Conservation (phyloP, 2,888 invertebrate species). For the Ormyrus rosae region DNA sequence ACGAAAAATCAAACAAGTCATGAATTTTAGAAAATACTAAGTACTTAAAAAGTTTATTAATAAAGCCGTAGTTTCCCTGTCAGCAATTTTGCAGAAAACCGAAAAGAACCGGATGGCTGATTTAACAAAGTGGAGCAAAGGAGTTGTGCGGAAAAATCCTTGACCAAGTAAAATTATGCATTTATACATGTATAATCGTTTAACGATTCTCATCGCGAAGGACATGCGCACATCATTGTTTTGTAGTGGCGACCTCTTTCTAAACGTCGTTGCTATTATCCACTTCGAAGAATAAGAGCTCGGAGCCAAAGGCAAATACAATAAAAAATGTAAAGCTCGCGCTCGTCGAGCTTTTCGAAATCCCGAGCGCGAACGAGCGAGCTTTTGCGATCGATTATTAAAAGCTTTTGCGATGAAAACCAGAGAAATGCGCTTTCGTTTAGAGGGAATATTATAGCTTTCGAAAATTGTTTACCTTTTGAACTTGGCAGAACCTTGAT, state of each 20-base stretch:
- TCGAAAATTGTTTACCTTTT: too few species aligned
- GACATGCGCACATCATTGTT: slow-evolving; percentile 47
- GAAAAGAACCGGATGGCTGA: neutral
- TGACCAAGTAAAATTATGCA: slow-evolving; percentile 35
- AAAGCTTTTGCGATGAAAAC: too few species aligned
- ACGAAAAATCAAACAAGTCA: too few species aligned
- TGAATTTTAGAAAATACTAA: too few species aligned
- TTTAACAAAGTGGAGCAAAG: slow-evolving; percentile 3
- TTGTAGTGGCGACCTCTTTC: slow-evolving; percentile 45
- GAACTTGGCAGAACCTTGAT: too few species aligned
- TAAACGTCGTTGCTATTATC: slow-evolving; percentile 32
- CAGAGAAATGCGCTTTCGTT: too few species aligned
- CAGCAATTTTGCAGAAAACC: too few species aligned
- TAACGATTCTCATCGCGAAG: slow-evolving; percentile 44
- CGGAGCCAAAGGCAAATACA: slow-evolving; percentile 8
- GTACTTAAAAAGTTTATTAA: too few species aligned
- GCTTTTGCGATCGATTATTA: too few species aligned
- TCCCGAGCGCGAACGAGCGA: too few species aligned
- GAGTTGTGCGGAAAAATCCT: slow-evolving; percentile 22
- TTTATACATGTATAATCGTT: slow-evolving; percentile 46
- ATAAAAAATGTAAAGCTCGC: neutral
- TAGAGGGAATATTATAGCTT: too few species aligned
- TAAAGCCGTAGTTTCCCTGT: too few species aligned
- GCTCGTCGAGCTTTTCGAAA: neutral
- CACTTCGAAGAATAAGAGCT: slow-evolving; percentile 32